Evolutionary conservation across 2,888 invertebrate genomes (phyloP).

Genomic region (Zygogramma bicolorata): DNA sequence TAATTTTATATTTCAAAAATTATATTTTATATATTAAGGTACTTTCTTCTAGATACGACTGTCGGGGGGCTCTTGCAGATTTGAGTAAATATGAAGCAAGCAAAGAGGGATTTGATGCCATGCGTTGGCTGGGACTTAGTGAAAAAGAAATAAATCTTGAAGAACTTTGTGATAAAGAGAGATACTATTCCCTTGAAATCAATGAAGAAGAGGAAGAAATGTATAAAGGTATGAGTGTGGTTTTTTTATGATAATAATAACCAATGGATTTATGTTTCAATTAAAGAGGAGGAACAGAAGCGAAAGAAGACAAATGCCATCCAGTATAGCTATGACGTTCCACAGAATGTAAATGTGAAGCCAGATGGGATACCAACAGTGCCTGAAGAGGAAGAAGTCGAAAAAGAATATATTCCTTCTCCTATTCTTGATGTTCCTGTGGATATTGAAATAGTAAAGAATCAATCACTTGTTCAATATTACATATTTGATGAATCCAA

Average conservation of each 20-base stretch:
- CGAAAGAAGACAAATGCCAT: conserved; percentile 82
- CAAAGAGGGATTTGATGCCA: conserved; percentile 76
- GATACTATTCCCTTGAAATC: conserved; percentile 89
- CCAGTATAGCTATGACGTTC: conserved; percentile 79
- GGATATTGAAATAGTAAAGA: conserved; percentile 79
- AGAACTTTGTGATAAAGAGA: conserved; percentile 93
- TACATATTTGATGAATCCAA: background rate
- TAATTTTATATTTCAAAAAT: conserved; percentile 61
- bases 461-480: background rate
- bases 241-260: background rate
- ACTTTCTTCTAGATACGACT: conserved; percentile 83
- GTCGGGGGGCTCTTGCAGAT: conserved; percentile 91
- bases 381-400: conserved; percentile 69
- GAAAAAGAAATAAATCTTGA: conserved; percentile 73
- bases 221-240: conserved; percentile 82
- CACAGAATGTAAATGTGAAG: conserved; percentile 66
- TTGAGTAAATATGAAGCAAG: conserved; percentile 84
- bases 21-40: background rate
- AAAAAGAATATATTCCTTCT: conserved; percentile 82
- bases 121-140: conserved; percentile 66
- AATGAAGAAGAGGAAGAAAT: conserved; percentile 90
- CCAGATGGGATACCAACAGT: conserved; percentile 64
- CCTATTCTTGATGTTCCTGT: conserved; percentile 81
- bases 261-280: background rate
- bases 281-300: conserved; percentile 91